These are phyloP conservation scores for Sarcoramphus papa DNA, from an alignment of 2,797 vertebrate genomes.

Conservation along the genomic window DNA sequence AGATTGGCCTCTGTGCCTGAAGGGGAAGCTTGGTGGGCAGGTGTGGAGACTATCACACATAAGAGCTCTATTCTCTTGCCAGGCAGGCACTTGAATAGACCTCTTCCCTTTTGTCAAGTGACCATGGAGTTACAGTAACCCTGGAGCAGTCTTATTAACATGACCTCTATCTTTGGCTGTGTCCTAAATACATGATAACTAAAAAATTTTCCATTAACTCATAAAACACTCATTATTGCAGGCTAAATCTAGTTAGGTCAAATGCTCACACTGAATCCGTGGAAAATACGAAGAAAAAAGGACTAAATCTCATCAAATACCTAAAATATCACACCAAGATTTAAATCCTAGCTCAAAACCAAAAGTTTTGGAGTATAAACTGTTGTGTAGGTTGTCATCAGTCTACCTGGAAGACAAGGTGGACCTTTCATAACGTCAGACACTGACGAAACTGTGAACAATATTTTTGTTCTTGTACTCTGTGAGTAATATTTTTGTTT, in stretches of 20 bases:
- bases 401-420: background rate
- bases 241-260: background rate
- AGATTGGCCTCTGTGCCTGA: slow-evolving; percentile 53
- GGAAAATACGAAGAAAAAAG: background rate
- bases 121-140: slow-evolving; percentile 28
- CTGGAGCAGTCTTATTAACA: slow-evolving; percentile 60
- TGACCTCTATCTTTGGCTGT: slow-evolving; percentile 51
- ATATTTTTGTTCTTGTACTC: background rate
- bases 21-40: slow-evolving; percentile 36
- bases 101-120: slow-evolving; percentile 37
- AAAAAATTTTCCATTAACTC: slow-evolving; percentile 49
- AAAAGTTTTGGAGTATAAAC: background rate
- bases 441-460: background rate
- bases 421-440: background rate
- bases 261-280: background rate
- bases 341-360: background rate
- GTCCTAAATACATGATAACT: slow-evolving; percentile 54
- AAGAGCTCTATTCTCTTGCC: slow-evolving; percentile 1
- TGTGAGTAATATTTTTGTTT: background rate
- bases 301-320: background rate
- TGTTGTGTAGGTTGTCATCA: background rate
- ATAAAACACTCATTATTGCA: background rate
- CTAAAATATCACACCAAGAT: background rate
- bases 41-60: background rate
- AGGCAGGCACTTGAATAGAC: slow-evolving; percentile 1